Base-by-base conservation (phyloP, 2,797 vertebrate species). In the Smutsia gigantea region DNA sequence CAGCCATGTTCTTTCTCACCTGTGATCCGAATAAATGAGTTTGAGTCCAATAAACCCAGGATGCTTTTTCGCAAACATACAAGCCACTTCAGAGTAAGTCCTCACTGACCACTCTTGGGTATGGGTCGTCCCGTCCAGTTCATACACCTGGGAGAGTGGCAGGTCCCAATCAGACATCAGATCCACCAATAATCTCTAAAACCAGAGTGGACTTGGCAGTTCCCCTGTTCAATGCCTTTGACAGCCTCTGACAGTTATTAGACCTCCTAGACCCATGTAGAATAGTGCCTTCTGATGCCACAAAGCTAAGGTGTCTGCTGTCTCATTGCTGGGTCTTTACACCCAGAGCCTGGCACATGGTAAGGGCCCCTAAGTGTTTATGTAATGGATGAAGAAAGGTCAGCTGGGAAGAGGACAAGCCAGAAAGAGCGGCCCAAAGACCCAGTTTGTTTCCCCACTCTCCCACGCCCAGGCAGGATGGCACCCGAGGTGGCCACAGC, bases 21-120 rank as follows among this genome's bases (percentile, higher is more conserved):
- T 99, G 94, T 99, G 93, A 0, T 98, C 96, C 0, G 99, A 98
- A 87, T 98, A 98, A 96, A 99, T 99, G 64, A 99, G 85, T 96
- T 98, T 99, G 57, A 98, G 97, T 75, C 99, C 99, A 14, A 99
- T 95, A 92, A 99, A 99, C 90, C 99, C 99, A 0, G 99, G 99
- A 90, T 99, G 98, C 51, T 98, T 96, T 14, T 97, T 96, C 18
- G 74, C 97, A 85, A 99, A 99, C 90, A 95, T 97, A 49, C 59
- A 97, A 57, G 98, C 97, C 94, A 99, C 97, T 0, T 99, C 98
- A 94, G 8, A 96, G 93, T 99, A 99, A 59, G 98, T 96, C 95
- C 97, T 98, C 98, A 99, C 93, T 0, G 98, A 98, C 99, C 99
- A 99, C 4, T 98, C 98, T 53, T 66, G 97, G 72, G 98, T 89